phyloP scores from a whole-genome alignment of 2,888 invertebrate genomes.

The Cenopis cana region DNA sequence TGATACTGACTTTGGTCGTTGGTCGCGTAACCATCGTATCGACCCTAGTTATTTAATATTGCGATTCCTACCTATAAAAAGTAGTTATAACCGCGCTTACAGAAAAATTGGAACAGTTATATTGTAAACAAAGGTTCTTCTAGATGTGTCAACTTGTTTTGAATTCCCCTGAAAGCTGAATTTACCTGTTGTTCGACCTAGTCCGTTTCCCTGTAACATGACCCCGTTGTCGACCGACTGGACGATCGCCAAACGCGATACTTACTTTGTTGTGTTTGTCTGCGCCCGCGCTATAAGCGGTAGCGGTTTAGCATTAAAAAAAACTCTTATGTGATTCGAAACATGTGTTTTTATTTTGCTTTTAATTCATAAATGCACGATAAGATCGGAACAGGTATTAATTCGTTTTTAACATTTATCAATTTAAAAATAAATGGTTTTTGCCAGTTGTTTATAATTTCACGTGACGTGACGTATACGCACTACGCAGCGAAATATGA shows the following conservation, averaged over 20 bases:
- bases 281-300: slow-evolving; percentile 8
- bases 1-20: too few relatives aligned
- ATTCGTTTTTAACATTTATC: not conserved
- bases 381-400: not conserved
- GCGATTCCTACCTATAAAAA: too few relatives aligned
- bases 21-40: too few relatives aligned
- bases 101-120: not conserved
- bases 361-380: not conserved
- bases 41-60: too few relatives aligned
- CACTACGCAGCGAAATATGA: not conserved
- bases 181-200: slow-evolving; percentile 28
- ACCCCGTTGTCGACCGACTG: slow-evolving; percentile 24
- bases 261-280: not conserved
- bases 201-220: slow-evolving; percentile 9
- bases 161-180: slow-evolving; percentile 3
- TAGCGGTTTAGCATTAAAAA: slow-evolving; percentile 11
- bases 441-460: not conserved
- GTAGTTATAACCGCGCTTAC: not conserved
- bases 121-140: not conserved
- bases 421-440: not conserved
- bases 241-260: slow-evolving; percentile 39
- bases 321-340: not conserved
- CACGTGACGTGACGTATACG: not conserved
- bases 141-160: slow-evolving; percentile 1
- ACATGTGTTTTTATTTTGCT: not conserved